A percentile compares a stretch with the other conserved stretches of the same genome.
Conservation (phyloP, 2,888 invertebrate genomes). For the Panzeria rudis region DNA sequence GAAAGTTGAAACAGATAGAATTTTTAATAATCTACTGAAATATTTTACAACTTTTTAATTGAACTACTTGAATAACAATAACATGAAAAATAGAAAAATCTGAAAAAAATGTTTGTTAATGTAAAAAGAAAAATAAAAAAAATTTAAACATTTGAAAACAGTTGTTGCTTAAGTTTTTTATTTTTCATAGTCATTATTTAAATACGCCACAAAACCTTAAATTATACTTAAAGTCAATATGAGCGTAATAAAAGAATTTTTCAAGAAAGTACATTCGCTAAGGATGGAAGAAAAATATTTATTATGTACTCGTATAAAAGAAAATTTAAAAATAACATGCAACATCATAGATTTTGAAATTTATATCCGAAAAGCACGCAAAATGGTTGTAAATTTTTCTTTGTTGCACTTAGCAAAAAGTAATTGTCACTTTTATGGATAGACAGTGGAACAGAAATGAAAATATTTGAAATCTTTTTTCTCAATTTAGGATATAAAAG, state of each 20-base stretch:
- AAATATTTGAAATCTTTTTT: too few species aligned
- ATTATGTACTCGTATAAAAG: conserved; percentile 26
- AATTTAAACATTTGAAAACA: background rate
- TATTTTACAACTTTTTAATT: conserved; percentile 48
- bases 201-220: conserved; percentile 18
- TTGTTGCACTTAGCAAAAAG: conserved; percentile 38
- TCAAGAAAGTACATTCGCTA: background rate
- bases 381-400: conserved; percentile 16
- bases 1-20: background rate
- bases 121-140: background rate
- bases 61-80: conserved; percentile 19
- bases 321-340: conserved; percentile 61
- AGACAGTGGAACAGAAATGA: background rate
- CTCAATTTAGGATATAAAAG: too few species aligned
- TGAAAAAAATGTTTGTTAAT: conserved; percentile 4
- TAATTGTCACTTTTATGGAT: conserved; percentile 54
- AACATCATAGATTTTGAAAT: conserved; percentile 56
- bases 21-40: conserved; percentile 20
- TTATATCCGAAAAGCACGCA: conserved; percentile 59
- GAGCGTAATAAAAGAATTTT: background rate
- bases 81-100: background rate
- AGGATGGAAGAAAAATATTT: conserved; percentile 1
- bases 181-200: conserved; percentile 21
- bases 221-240: conserved; percentile 2
- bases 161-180: background rate